Evolutionary conservation across 2,113 vertebrate species (phyloP), one percentile per base, ranked within the genome.

Genomic region (Eurystomus gularis): DNA sequence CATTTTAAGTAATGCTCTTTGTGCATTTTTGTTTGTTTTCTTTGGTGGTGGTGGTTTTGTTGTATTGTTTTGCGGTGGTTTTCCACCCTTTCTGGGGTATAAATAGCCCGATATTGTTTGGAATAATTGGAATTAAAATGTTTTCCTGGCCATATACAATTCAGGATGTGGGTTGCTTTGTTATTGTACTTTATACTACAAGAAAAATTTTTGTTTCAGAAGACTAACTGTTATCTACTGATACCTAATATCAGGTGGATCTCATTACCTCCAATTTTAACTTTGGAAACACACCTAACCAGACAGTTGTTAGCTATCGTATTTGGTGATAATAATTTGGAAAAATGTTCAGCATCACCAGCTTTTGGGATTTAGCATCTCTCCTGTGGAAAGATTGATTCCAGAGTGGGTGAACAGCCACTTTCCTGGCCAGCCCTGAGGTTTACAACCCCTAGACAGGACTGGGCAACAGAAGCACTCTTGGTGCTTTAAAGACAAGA

Each of bases 41-140:
- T 42, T 33, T 42, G 7, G 2, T 82, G 40, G 3, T 52, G 13
- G 4, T 11, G 12, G 8, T 20, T 57, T 52, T 40, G 10, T 55
- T 82, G 58, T 16, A 33, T 13, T 5, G 28, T 24, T 40, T 21
- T 17, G n/a, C n/a, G n/a, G n/a, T n/a, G n/a, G n/a, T 46, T 19
- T 69, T 35, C 15, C 13, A 5, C n/a, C 25, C 21, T 70, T 82
- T 25, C 64, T 33, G 37, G 54, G 8, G 4, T 91, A 96, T 85
- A 94, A 95, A 94, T 96, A 97, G 19, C 37, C 20, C 16, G 17
- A 23, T 70, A 72, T 90, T 96, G 23, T 87, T 93, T 71, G 42
- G 52, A 82, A 82, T 91, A 62, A 71, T 73, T 29, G 48, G 69
- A 51, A 77, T 65, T 51, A 78, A 88, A 69, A 42, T 58, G 17